A percentile compares a stretch with the other conserved stretches of the same genome.
Conservation (phyloP, 2,888 invertebrate species). For the Lepetodrilus schrolli region DNA sequence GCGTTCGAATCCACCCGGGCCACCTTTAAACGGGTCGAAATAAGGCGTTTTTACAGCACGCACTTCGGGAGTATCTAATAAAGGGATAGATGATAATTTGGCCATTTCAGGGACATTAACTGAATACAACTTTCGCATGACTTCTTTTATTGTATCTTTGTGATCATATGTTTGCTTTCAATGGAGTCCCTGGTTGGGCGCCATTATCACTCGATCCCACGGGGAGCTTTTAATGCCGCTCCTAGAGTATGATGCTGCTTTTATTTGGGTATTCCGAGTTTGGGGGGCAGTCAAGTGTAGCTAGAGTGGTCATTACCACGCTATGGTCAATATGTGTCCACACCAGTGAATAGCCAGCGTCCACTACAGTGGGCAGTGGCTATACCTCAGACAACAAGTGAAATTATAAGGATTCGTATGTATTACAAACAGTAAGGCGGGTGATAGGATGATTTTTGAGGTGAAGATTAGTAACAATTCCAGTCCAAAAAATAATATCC, state of each 20-base stretch:
- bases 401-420: too few species aligned
- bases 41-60: not conserved
- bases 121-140: slow-evolving; percentile 23
- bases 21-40: too few species aligned
- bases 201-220: slow-evolving; percentile 3
- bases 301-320: not conserved
- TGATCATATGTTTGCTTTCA: slow-evolving; percentile 7
- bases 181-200: not conserved
- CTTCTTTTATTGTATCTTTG: slow-evolving; percentile 14
- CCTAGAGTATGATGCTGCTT: not conserved
- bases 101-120: slow-evolving; percentile 21
- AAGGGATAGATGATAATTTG: slow-evolving; percentile 13
- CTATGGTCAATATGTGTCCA: not conserved
- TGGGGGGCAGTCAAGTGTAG: not conserved
- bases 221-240: slow-evolving; percentile 13
- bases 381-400: too few species aligned
- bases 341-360: not conserved
- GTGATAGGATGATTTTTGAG: too few species aligned
- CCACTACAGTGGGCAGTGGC: not conserved
- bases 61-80: not conserved
- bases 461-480: too few species aligned
- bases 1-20: too few species aligned
- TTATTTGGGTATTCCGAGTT: not conserved
- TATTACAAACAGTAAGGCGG: too few species aligned
- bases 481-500: too few species aligned